These are phyloP conservation scores for Nasonia giraulti DNA, from an alignment of 1,140 invertebrate species.

Conservation along the genomic window DNA sequence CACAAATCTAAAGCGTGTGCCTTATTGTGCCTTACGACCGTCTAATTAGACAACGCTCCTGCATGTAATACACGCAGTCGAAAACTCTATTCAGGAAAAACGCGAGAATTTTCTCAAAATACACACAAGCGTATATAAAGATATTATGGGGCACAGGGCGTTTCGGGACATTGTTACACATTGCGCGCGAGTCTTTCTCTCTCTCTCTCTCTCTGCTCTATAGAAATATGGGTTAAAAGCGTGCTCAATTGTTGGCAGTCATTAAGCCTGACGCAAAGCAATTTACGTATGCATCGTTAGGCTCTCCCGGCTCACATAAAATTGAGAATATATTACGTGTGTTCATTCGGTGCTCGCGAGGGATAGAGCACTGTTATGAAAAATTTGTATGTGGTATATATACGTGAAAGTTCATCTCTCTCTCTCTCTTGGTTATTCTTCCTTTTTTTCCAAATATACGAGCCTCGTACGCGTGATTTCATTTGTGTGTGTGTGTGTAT, in stretches of 20 bases:
- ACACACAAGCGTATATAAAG: too few species aligned
- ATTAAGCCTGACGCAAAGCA: slow-evolving; percentile 25
- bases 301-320: slow-evolving; percentile 2
- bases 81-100: too few species aligned
- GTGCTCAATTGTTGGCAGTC: background rate
- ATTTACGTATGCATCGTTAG: slow-evolving; percentile 29
- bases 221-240: slow-evolving; percentile 23
- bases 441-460: background rate
- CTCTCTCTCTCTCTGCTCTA: background rate
- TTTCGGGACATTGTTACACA: too few species aligned
- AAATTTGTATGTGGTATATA: background rate
- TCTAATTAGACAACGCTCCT: too few species aligned
- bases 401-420: slow-evolving; percentile 27
- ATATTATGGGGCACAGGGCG: too few species aligned
- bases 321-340: slow-evolving; percentile 36
- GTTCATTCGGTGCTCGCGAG: background rate
- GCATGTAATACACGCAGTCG: too few species aligned
- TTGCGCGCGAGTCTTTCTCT: too few species aligned
- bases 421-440: background rate
- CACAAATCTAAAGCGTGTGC: too few species aligned
- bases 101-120: too few species aligned
- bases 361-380: background rate
- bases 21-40: too few species aligned
- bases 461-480: background rate
- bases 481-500: background rate